Percentiles rank a stretch among this genome's conserved stretches.
Evolutionary conservation across 2,113 vertebrate species (phyloP).

Genomic region (Neomonachus schauinslandi): DNA sequence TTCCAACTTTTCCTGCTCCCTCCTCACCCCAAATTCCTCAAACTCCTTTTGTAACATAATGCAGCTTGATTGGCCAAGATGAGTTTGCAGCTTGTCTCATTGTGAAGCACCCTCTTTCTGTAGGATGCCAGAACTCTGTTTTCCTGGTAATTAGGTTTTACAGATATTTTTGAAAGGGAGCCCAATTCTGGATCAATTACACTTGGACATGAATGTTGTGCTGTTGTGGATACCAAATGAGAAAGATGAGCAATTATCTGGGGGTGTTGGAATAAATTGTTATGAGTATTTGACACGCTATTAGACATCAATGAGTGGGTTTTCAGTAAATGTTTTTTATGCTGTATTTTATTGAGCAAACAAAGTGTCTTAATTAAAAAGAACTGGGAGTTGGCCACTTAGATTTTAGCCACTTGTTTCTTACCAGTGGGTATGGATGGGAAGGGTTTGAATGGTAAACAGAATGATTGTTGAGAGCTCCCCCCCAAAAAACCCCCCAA

Average conservation of each 20-base stretch:
- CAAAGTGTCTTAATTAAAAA: constrained; percentile 81
- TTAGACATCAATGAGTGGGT: constrained; percentile 78
- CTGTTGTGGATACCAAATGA: constrained; percentile 76
- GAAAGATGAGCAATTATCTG: constrained; percentile 78
- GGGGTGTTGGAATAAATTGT: constrained; percentile 75
- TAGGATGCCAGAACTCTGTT: constrained; percentile 74
- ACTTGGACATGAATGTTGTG: constrained; percentile 73
- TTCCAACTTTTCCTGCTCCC: constrained; percentile 48
- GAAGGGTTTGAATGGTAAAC: constrained; percentile 21
- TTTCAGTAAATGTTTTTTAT: constrained; percentile 76
- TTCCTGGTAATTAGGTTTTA: constrained; percentile 80
- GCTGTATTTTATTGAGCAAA: constrained; percentile 76
- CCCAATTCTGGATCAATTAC: constrained; percentile 81
- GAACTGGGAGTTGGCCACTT: constrained; percentile 64
- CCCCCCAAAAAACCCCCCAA: not conserved
- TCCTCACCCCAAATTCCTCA: constrained; percentile 26
- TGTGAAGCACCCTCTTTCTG: constrained; percentile 70
- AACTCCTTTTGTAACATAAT: constrained; percentile 60
- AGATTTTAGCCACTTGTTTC: constrained; percentile 53
- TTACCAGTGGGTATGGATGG: not conserved
- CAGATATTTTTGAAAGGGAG: constrained; percentile 80
- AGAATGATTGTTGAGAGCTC: not conserved
- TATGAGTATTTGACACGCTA: constrained; percentile 76
- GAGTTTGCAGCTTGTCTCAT: constrained; percentile 51
- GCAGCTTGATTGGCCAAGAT: constrained; percentile 67